Base-by-base conservation (phyloP, 2,113 vertebrate genomes). In the Oxyura jamaicensis region DNA sequence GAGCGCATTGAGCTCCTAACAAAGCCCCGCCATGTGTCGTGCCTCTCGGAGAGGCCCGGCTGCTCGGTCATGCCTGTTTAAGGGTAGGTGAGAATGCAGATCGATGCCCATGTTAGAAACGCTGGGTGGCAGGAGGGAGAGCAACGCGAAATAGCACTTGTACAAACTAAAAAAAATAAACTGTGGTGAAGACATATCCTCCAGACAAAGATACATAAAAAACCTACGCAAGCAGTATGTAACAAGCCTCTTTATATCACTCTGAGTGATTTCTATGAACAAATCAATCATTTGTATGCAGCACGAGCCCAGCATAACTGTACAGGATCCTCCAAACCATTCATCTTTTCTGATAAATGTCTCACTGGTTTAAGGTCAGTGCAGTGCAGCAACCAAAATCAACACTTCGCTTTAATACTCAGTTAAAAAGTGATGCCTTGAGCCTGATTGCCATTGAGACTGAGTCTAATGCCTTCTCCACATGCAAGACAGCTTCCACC, bases 31-130 rank as follows among this genome's bases (percentile, higher is more conserved):
- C 83, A 59, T 78, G 91, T 72, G 69, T 42, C 1, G 4, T 81
- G 83, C 91, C 80, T 85, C 91, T 89, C 66, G 83, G 80, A 93
- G 94, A 87, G 91, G 78, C 67, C 87, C 78, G n/a, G 2, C 58
- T 79, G 52, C 2, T 3, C 69, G 53, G 78, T 42, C 0, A 0
- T 56, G 81, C 74, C 84, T 91, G 20, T 39, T 86, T 44, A 36
- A 76, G 48, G 42, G 56, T 56, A 92, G 55, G 55, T 84, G 83
- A 79, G 80, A 75, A 86, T 4, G 28, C 29, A 59, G 60, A 73
- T 71, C 55, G 48, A 21, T 19, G 66, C 76, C 67, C 1, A 1
- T 29, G 7, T 50, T 58, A 66, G 78, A 66, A 87, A 83, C 11
- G 8, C 2, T 2, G 23, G 75, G 35, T 55, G 53, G 62, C 6